Conservation (phyloP, 2,888 invertebrate species). For the Mesorhabditis sp. region DNA sequence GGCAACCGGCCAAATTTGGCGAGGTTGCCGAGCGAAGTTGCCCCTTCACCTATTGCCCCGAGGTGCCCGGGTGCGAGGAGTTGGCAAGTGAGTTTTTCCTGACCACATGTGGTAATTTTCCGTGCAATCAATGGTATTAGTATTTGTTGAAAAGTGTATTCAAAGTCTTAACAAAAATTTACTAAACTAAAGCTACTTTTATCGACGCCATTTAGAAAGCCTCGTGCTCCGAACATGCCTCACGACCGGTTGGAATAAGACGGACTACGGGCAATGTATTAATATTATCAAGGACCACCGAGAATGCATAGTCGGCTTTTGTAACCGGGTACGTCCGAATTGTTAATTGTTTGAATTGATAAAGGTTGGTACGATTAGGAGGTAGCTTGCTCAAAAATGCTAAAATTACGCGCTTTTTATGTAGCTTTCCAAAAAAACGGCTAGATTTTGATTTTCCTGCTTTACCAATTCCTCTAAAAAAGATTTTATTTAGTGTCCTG, state of each 20-base stretch:
- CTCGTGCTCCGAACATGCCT: background rate
- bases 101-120: background rate
- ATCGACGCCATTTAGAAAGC: background rate
- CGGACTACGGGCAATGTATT: background rate
- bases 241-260: background rate
- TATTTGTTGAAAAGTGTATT: too few relatives aligned
- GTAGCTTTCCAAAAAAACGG: too few relatives aligned
- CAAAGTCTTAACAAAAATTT: too few relatives aligned
- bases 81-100: slow-evolving; percentile 34
- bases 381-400: too few relatives aligned
- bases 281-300: background rate
- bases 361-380: background rate
- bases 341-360: background rate
- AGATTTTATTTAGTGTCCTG: slow-evolving; percentile 49
- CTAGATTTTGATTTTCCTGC: too few relatives aligned
- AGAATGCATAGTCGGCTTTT: background rate
- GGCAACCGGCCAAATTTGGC: slow-evolving; percentile 42
- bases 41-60: slow-evolving; percentile 51
- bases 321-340: background rate
- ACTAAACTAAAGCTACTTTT: too few relatives aligned
- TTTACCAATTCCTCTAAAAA: too few relatives aligned
- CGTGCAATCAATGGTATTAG: too few relatives aligned
- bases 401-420: too few relatives aligned
- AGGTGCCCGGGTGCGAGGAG: slow-evolving; percentile 49
- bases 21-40: slow-evolving; percentile 43